Evolutionary conservation across 2,113 vertebrate species (phyloP), one percentile per base, ranked within the genome.

Genomic region (Apus apus): DNA sequence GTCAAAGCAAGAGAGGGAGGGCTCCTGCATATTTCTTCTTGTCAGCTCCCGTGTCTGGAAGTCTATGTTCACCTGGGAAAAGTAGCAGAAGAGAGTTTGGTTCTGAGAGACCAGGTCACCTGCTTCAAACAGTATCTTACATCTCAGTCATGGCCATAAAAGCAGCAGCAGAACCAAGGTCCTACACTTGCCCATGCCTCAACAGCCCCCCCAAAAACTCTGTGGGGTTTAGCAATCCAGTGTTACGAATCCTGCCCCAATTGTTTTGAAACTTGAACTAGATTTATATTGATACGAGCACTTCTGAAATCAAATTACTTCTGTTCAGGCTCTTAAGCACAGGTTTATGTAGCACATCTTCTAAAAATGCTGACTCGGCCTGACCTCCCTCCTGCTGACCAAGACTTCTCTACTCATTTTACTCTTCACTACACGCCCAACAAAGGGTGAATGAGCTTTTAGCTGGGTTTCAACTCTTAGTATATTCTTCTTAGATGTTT

Each of bases 31-130:
- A n/a, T 98, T 98, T 96, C 97, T 98, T 97, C 98, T 99, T 6
- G 99, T 99, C 97, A 98, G 97, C 94, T 99, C 99, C 89, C 99
- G 98, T 66, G 99, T 99, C 93, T 98, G 98, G 96, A 98, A 99
- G 97, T 99, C 99, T 67, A 99, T 99, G 96, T 99, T 99, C 46
- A 99, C 98, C 99, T 99, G 95, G 18, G 87, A 60, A 94, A 85
- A 93, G 34, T 50, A 97, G 75, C 89, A 94, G 34, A 96, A 89
- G 73, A 67, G 92, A 83, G 58, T 62, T 93, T 90, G 88, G 66
- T 68, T 68, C 56, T 15, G 23, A 83, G 38, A 22, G 48, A 56
- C 5, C 67, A 40, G 27, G 51, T 76, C 56, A 2, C 8, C 15
- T 22, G 20, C 72, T 81, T 60, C 40, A 45, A 58, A 53, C 1